Conservation (phyloP, 2,113 vertebrate genomes). For the Myrmecobius fasciatus region DNA sequence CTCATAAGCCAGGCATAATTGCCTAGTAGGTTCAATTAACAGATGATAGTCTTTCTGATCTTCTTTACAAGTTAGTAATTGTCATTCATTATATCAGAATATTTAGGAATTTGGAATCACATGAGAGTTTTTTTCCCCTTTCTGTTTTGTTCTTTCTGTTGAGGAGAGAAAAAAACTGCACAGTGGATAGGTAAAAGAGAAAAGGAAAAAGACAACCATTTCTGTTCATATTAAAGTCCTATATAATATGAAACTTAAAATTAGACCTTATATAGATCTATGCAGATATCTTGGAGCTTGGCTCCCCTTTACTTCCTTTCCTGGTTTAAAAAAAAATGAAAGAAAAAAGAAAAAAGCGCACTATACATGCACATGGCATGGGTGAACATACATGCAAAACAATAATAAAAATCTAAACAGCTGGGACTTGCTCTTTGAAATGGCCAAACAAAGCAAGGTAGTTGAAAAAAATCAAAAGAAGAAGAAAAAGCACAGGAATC, state of each 20-base stretch:
- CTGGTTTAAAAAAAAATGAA: not conserved
- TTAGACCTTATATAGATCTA: not conserved
- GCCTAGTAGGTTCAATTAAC: not conserved
- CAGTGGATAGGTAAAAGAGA: not conserved
- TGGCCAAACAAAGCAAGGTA: not conserved
- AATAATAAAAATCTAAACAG: not conserved
- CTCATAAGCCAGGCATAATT: not conserved
- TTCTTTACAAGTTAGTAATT: not conserved
- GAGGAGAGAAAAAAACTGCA: not conserved
- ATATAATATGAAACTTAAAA: not conserved
- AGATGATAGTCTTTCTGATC: not conserved
- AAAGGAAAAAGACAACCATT: conserved; percentile 2
- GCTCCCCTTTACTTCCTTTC: not conserved
- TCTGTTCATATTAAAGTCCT: not conserved
- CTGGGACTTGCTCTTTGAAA: not conserved
- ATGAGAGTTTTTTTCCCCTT: not conserved
- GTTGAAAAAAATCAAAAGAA: not conserved
- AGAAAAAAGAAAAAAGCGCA: not conserved
- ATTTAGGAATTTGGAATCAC: not conserved
- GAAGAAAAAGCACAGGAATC: not conserved
- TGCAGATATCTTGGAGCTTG: not conserved
- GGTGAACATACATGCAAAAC: not conserved
- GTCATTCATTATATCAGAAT: not conserved
- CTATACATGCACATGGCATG: not conserved
- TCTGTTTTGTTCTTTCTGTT: not conserved